These are phyloP conservation scores for Charanyca ferruginea DNA, from an alignment of 2,888 invertebrate genomes.

Conservation along the genomic window DNA sequence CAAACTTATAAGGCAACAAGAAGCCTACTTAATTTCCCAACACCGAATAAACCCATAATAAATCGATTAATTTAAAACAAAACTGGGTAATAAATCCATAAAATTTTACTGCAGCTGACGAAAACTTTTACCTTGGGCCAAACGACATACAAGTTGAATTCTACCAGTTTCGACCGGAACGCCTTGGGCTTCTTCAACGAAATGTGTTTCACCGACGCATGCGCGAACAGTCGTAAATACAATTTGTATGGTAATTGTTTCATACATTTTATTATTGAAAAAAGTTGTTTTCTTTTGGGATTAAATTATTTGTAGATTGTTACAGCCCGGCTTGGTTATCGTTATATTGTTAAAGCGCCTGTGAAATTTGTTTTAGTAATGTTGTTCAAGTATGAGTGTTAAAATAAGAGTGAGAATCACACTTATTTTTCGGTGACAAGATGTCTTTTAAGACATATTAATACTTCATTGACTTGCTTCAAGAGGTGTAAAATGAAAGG, in stretches of 20 bases:
- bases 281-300: neutral
- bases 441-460: no score
- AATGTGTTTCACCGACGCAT: conserved; percentile 67
- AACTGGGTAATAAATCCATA: conserved; percentile 43
- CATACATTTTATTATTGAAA: conserved; percentile 17
- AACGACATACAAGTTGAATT: conserved; percentile 67
- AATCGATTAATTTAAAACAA: conserved; percentile 54
- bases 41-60: conserved; percentile 40
- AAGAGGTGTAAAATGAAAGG: no score
- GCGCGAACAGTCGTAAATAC: conserved; percentile 45
- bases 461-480: no score
- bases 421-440: no score
- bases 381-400: neutral
- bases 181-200: conserved; percentile 80
- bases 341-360: conserved; percentile 26
- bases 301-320: neutral
- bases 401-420: no score
- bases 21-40: conserved; percentile 29
- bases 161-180: conserved; percentile 68
- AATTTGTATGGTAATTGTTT: conserved; percentile 43
- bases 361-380: neutral
- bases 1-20: neutral
- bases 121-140: conserved; percentile 61
- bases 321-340: neutral
- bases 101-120: conserved; percentile 51